Evolutionary conservation across 2,797 vertebrate genomes (phyloP), one percentile per base, ranked within the genome.

Genomic region (Cynopterus sphinx): DNA sequence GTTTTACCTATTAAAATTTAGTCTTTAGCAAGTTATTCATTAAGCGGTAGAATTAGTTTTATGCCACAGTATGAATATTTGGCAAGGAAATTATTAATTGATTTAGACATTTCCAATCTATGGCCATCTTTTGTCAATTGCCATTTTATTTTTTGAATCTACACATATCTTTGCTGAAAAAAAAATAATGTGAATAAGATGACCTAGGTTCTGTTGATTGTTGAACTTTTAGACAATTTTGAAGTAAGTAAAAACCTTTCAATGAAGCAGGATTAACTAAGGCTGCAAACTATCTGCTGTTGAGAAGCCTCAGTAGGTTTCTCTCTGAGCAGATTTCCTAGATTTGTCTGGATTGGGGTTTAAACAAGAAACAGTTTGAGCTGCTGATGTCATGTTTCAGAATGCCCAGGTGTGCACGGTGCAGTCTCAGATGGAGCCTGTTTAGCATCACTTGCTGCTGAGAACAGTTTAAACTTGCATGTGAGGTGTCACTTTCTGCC

Each of bases 401-500:
- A 92, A 96, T 51, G 46, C 85, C 82, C 96, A 93, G 94, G 96
- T 53, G 87, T 87, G 12, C 11, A 1, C 87, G 39, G 63, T 3
- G 28, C 49, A 71, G 81, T 57, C 51, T 90, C 59, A 75, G 11
- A 75, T 33, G 55, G 67, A 96, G 5, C 3, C 95, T 93, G 39
- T 13, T 92, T 96, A 87, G 75, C 77, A 77, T 83, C 63, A 39
- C 49, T 87, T 75, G 65, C 75, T 82, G 85, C 90, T 43, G 68
- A 96, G 90, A 97, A 95, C 28, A 95, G 90, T 7, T 92, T 82
- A 67, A 81, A 41, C 43, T 46, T 92, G 70, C 94, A 17, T 74
- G 87, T 31, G 49, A 97, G 55, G 89, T 93, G 85, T 97, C 79
- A 96, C 73, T 92, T 96, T 91, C 87, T 94, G 90, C 59, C 55